A percentile compares a stretch with the other conserved stretches of the same genome.
These are phyloP conservation scores for Batillaria attramentaria DNA, from an alignment of 1,140 invertebrate species.

Conservation along the genomic window DNA sequence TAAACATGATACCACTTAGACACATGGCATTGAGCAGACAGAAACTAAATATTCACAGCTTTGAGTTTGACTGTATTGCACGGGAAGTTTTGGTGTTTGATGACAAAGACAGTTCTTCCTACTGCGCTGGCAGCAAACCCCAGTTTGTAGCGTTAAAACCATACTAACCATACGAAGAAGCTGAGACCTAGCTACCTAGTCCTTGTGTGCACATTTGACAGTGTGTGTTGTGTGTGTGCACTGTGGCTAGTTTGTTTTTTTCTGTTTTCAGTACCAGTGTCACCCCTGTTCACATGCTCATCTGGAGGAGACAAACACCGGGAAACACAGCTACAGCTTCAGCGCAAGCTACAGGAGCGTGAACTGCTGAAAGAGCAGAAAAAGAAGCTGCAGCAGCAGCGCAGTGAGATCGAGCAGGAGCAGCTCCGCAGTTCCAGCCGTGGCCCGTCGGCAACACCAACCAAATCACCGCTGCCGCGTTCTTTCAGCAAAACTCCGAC, in stretches of 20 bases:
- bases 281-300: slow-evolving; percentile 66
- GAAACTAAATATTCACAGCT: too few species aligned
- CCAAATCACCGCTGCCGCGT: slow-evolving; percentile 19
- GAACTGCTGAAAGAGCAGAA: slow-evolving; percentile 83
- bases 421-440: slow-evolving; percentile 35
- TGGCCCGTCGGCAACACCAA: slow-evolving; percentile 35
- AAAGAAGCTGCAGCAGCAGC: slow-evolving; percentile 78
- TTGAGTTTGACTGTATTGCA: too few species aligned
- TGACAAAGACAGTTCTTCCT: too few species aligned
- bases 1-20: too few species aligned
- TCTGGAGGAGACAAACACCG: slow-evolving; percentile 74
- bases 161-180: too few species aligned
- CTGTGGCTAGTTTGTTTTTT: neutral
- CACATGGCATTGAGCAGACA: too few species aligned
- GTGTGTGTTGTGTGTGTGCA: neutral
- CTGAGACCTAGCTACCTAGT: too few species aligned
- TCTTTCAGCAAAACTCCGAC: slow-evolving; percentile 33
- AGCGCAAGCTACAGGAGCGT: slow-evolving; percentile 80
- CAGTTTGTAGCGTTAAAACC: too few species aligned
- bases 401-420: slow-evolving; percentile 49
- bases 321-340: slow-evolving; percentile 79
- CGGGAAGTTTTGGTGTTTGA: too few species aligned
- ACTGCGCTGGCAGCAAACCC: too few species aligned
- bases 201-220: neutral
- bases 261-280: slow-evolving; percentile 64